Conservation (phyloP, 2,113 vertebrate genomes). For the Aepyceros melampus region DNA sequence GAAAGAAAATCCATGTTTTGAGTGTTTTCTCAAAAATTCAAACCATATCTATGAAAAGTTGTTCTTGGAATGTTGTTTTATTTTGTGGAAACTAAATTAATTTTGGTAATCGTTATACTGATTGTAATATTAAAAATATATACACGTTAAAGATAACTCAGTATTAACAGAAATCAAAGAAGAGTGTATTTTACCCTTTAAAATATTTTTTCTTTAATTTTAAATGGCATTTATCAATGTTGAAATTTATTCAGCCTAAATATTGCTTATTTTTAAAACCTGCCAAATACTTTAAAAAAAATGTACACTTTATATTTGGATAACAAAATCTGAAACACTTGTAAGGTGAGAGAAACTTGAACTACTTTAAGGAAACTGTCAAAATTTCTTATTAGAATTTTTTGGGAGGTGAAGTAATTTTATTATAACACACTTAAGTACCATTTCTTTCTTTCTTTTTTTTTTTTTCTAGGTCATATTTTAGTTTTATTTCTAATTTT, state of each 20-base stretch:
- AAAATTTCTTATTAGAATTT: neutral
- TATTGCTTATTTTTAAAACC: neutral
- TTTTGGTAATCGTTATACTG: neutral
- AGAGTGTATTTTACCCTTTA: neutral
- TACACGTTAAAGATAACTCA: conserved; percentile 24
- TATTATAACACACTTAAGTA: neutral
- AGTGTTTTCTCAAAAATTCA: neutral
- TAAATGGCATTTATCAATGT: neutral
- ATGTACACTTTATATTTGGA: neutral
- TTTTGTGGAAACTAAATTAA: neutral
- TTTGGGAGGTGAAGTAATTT: neutral
- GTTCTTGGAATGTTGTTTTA: neutral
- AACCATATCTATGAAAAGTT: neutral
- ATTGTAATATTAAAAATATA: conserved; percentile 1
- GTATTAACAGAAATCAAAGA: conserved; percentile 7
- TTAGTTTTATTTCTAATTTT: too few relatives aligned
- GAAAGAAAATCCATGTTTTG: neutral
- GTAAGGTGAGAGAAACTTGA: neutral
- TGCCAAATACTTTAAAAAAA: neutral
- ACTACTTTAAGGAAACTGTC: neutral
- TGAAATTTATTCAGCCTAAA: neutral
- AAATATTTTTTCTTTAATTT: neutral
- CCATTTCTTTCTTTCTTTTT: too few relatives aligned
- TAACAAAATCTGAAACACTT: neutral
- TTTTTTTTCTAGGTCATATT: too few relatives aligned